Evolutionary conservation across 2,888 invertebrate species (phyloP).

Genomic region (Ctenicera cuprea): DNA sequence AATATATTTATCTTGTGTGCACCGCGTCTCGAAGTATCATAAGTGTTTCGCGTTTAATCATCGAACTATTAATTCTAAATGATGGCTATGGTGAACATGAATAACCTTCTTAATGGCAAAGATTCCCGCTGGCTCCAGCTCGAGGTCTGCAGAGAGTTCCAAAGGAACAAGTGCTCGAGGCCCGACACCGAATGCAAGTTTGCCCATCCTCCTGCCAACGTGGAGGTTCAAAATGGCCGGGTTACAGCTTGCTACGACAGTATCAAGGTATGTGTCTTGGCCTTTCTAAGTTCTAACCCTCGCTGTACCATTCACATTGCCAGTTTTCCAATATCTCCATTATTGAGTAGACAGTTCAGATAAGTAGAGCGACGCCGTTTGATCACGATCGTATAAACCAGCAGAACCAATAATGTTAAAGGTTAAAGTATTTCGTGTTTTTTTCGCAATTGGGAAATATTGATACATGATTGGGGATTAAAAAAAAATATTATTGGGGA

Average conservation of each 20-base stretch:
- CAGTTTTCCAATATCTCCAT: conserved; percentile 10
- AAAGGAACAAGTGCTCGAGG: conserved; percentile 99
- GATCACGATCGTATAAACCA: neutral
- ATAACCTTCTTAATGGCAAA: conserved; percentile 97
- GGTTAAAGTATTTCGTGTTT: conserved; percentile 1
- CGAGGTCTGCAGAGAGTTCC: conserved; percentile 99
- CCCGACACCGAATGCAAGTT: conserved; percentile 99
- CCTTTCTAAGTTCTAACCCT: conserved; percentile 20
- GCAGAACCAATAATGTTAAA: neutral
- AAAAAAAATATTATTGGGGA: no score
- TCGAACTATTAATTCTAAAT: conserved; percentile 59
- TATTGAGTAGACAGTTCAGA: neutral
- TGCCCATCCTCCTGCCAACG: conserved; percentile 99
- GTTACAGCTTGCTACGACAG: conserved; percentile 99
- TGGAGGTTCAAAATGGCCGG: conserved; percentile 99
- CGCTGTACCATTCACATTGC: neutral
- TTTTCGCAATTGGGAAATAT: neutral
- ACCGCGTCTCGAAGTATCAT: conserved; percentile 51
- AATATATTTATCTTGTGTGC: conserved; percentile 41
- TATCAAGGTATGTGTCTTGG: conserved; percentile 91
- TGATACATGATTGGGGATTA: no score
- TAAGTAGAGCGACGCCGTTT: conserved; percentile 1
- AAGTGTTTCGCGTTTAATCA: conserved; percentile 63
- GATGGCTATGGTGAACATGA: conserved; percentile 96
- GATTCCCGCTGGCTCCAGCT: conserved; percentile 99